These are phyloP conservation scores for Crambe crambe DNA, from an alignment of 37 sponge, comb jelly and placozoan genomes.

Conservation along the genomic window DNA sequence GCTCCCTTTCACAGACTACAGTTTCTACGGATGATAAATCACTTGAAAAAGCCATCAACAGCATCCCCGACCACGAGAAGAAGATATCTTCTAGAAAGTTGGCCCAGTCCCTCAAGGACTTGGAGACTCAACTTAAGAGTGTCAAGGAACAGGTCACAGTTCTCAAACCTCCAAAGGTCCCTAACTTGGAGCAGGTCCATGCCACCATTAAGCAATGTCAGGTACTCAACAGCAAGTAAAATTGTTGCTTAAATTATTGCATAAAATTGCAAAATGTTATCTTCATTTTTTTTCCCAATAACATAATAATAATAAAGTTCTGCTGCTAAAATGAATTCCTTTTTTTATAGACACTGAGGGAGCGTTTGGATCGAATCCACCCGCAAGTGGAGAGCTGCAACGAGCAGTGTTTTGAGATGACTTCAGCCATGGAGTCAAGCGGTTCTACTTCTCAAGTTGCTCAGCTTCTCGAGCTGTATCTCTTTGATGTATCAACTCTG, in stretches of 20 bases:
- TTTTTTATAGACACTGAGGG: constrained; percentile 10
- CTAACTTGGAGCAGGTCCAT: constrained; percentile 33
- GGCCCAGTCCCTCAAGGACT: neutral
- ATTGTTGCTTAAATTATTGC: neutral
- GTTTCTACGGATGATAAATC: no score
- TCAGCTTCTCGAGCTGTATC: constrained; percentile 22
- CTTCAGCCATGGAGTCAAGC: neutral
- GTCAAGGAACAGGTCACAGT: constrained; percentile 13
- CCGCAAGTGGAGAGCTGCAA: constrained; percentile 22
- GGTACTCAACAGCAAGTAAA: constrained; percentile 5
- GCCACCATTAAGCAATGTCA: constrained; percentile 32
- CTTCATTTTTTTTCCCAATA: no score
- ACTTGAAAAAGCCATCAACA: neutral
- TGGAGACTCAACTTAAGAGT: constrained; percentile 12
- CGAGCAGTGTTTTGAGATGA: constrained; percentile 17
- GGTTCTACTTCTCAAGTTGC: constrained; percentile 1
- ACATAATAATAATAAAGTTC: neutral
- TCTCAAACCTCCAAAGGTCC: constrained; percentile 13
- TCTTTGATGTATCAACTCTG: constrained; percentile 39
- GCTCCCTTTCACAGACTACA: no score
- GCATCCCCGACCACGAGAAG: neutral
- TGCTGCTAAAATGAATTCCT: neutral
- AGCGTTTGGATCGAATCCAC: constrained; percentile 14
- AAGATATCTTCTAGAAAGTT: neutral
- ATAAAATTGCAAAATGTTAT: neutral